A percentile compares a stretch with the other conserved stretches of the same genome.
phyloP scores from a whole-genome alignment of 2,888 invertebrate genomes.

The Ariolimax columbianus region DNA sequence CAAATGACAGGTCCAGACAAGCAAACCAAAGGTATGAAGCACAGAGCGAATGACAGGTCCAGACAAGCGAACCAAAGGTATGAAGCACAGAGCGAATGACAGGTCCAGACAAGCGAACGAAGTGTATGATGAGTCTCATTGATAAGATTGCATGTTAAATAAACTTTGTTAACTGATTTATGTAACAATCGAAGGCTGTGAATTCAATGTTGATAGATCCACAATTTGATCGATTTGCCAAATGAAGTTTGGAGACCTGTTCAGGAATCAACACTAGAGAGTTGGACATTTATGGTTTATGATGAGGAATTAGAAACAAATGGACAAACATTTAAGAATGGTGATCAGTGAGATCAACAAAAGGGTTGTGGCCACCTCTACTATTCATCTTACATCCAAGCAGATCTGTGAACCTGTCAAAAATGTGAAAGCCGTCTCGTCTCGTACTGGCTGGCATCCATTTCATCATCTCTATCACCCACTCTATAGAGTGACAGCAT shows the following conservation, averaged over 20 bases:
- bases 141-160: background rate
- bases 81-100: no score
- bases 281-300: background rate
- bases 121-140: background rate
- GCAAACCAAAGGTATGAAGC: no score
- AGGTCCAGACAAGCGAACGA: no score
- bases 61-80: no score
- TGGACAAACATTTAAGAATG: constrained; percentile 9
- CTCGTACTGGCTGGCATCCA: background rate
- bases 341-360: constrained; percentile 1
- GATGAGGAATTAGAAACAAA: background rate
- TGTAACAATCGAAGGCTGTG: background rate
- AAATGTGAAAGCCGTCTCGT: no score
- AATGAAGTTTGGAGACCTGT: background rate
- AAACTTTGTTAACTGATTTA: background rate
- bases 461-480: no score
- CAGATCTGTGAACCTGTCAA: background rate
- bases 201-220: background rate
- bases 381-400: constrained; percentile 17
- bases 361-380: background rate
- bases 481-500: no score
- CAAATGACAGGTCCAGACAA: no score
- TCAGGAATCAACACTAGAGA: no score
- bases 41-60: no score
- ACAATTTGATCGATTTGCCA: background rate